A percentile compares a stretch with the other conserved stretches of the same genome.
Evolutionary conservation across 64 coral and sea anemone genomes (phyloP).

Genomic region (Montipora capricornis): DNA sequence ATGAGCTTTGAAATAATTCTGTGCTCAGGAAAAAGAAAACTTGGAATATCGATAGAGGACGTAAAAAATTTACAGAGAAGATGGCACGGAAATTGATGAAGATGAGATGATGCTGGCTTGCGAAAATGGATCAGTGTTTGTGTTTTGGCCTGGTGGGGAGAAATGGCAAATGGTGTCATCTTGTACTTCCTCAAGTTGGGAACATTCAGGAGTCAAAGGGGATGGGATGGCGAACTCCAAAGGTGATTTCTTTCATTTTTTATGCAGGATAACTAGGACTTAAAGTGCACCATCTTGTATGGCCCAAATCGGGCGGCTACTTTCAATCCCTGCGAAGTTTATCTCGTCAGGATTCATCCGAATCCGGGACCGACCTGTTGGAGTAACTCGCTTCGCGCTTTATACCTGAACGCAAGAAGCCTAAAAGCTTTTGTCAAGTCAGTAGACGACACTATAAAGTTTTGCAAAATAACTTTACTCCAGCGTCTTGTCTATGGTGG

Average conservation of each 20-base stretch:
- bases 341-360: too few relatives aligned
- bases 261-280: neutral
- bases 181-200: neutral
- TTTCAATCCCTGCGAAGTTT: too few relatives aligned
- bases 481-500: too few relatives aligned
- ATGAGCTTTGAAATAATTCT: neutral
- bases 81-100: slow-evolving; percentile 7
- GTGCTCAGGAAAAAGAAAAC: neutral
- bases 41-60: neutral
- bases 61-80: neutral
- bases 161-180: neutral
- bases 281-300: too few relatives aligned
- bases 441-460: too few relatives aligned
- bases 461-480: too few relatives aligned
- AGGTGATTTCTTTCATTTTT: neutral
- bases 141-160: neutral
- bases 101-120: slow-evolving; percentile 5
- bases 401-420: too few relatives aligned
- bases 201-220: neutral
- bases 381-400: too few relatives aligned
- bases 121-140: slow-evolving; percentile 5
- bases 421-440: too few relatives aligned
- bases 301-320: too few relatives aligned
- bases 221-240: too few relatives aligned
- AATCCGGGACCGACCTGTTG: too few relatives aligned